These are phyloP conservation scores for Mico argentatus DNA, from an alignment of 2,797 vertebrate genomes.

Conservation along the genomic window DNA sequence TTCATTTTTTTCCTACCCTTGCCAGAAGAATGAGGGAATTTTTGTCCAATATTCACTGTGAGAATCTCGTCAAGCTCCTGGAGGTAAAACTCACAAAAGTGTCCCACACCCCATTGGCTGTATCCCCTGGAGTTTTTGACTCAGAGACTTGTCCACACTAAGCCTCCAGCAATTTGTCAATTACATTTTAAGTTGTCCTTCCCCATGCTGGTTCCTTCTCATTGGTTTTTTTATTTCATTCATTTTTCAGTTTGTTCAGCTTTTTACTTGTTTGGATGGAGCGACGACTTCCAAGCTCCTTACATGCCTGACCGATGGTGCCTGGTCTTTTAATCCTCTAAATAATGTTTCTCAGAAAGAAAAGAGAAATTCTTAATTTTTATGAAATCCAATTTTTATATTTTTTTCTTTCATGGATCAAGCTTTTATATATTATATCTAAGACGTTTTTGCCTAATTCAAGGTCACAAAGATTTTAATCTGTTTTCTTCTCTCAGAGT, in stretches of 20 bases:
- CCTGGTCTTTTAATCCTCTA: background rate
- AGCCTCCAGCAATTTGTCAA: background rate
- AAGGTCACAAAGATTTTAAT: conserved; percentile 37
- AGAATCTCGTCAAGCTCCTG: background rate
- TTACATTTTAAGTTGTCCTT: background rate
- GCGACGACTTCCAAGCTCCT: background rate
- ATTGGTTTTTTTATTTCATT: background rate
- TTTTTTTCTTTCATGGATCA: background rate
- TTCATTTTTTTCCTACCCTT: background rate
- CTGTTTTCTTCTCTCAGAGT: conserved; percentile 1
- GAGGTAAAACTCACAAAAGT: conserved; percentile 5
- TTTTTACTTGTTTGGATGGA: background rate
- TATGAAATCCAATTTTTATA: background rate
- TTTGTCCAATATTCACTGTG: background rate
- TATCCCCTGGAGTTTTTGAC: background rate
- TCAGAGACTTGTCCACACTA: background rate
- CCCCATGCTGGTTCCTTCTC: background rate
- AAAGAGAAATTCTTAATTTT: conserved; percentile 17
- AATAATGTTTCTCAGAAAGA: background rate
- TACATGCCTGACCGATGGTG: background rate
- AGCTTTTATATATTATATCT: background rate
- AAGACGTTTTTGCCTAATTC: conserved; percentile 39
- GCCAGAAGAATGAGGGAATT: background rate
- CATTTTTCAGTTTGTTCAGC: background rate
- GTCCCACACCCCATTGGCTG: no score